phyloP scores from a whole-genome alignment of 2,113 vertebrate genomes.

The Zootoca vivipara region DNA sequence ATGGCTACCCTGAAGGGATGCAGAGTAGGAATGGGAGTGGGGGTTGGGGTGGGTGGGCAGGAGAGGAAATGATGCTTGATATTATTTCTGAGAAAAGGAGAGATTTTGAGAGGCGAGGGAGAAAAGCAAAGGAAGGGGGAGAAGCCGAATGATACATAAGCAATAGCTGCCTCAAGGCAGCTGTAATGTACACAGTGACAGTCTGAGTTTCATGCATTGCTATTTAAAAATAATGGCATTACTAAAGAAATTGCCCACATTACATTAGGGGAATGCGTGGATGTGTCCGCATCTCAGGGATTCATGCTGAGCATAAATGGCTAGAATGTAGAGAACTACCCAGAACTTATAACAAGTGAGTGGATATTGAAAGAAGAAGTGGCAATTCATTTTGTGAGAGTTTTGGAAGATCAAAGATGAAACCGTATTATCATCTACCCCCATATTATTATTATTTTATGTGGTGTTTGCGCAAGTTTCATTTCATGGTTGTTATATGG shows the following conservation, averaged over 20 bases:
- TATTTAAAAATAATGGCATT: slow-evolving; percentile 1
- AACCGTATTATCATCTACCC: not conserved
- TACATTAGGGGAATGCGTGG: not conserved
- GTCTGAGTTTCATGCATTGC: slow-evolving; percentile 1
- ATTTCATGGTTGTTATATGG: not conserved
- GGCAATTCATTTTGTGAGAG: not conserved
- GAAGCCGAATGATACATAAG: slow-evolving; percentile 40
- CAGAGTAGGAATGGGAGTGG: not conserved
- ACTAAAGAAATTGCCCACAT: not conserved
- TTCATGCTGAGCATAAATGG: not conserved
- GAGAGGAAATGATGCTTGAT: not conserved
- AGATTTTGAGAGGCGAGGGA: not conserved
- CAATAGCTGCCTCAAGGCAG: slow-evolving; percentile 54
- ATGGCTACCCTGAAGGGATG: not conserved
- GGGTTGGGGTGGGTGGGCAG: not conserved
- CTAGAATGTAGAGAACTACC: not conserved
- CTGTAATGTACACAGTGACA: slow-evolving; percentile 44
- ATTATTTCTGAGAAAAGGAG: not conserved
- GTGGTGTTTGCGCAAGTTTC: not conserved
- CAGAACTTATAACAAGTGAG: not conserved
- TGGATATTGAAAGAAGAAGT: not conserved
- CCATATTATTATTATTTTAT: no score
- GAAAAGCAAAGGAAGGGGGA: not conserved
- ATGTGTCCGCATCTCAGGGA: not conserved
- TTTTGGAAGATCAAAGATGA: not conserved